Evolutionary conservation across 2,888 invertebrate genomes (phyloP), one percentile per base, ranked within the genome.

Genomic region (Sepioteuthis lessoniana): DNA sequence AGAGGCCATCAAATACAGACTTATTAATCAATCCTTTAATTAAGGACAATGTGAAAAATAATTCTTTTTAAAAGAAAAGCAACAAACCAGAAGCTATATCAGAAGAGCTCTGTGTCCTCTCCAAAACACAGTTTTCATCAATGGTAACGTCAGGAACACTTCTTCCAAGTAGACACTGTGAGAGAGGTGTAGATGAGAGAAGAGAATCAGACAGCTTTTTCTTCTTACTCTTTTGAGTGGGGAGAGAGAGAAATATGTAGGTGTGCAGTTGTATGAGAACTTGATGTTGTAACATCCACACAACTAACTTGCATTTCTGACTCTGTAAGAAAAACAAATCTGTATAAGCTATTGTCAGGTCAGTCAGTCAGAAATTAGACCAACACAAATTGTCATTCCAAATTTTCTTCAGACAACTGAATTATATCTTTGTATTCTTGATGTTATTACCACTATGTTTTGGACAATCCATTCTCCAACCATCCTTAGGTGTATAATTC

Each of bases 241-340:
- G 95, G 19, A 97, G 97, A 98, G 98, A 98, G 96, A 99, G 98
- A 97, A 98, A 99, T 94, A 99, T 98, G 96, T 99, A 99, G 0
- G 98, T 99, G 97, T 99, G 99, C 91, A 99, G 97, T 97, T 99
- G 99, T 96, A 99, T 98, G 50, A 99, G 97, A 94, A 99, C 97
- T 95, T 99, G 98, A 95, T 99, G 98, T 96, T 98, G 98, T 95
- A 99, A 97, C 98, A 99, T 98, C 99, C 99, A 99, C 94, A 99
- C 98, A n/a, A 99, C 98, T 97, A 98, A 96, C 94, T 96, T 95
- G 21, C 97, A 96, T 94, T 98, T 97, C 95, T 97, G 97, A 46
- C 96, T 96, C 97, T 97, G 95, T 31, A 94, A 94, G 31, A 93
- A 38, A 37, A 91, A 46, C 21, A 25, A 13, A 42, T 42, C 42